Conservation (phyloP, 1,140 invertebrate genomes). For the Euwallacea similis region DNA sequence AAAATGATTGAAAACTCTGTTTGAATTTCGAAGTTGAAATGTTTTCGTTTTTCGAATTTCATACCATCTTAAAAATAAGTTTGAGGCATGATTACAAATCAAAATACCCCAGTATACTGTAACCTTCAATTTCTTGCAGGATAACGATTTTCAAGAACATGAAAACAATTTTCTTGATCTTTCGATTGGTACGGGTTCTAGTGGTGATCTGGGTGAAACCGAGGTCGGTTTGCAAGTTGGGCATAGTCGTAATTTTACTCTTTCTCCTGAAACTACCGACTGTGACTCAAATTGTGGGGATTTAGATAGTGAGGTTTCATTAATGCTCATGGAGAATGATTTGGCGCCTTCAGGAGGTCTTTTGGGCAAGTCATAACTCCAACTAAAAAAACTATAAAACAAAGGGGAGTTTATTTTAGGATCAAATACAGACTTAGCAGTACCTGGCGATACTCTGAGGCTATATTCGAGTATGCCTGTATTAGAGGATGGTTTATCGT, state of each 20-base stretch:
- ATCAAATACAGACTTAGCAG: slow-evolving; percentile 59
- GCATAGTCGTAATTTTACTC: slow-evolving; percentile 77
- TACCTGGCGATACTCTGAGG: slow-evolving; percentile 58
- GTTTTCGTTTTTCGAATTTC: too few relatives aligned
- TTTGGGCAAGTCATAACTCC: slow-evolving; percentile 41
- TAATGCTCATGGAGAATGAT: slow-evolving; percentile 73
- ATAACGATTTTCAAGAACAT: slow-evolving; percentile 59
- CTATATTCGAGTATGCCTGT: slow-evolving; percentile 81
- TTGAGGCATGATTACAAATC: too few relatives aligned
- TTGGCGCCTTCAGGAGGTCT: slow-evolving; percentile 53
- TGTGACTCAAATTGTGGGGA: slow-evolving; percentile 87
- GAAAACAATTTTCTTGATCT: slow-evolving; percentile 67
- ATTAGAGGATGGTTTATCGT: slow-evolving; percentile 91
- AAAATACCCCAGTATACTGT: too few relatives aligned
- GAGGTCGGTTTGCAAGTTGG: slow-evolving; percentile 67
- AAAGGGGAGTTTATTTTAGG: slow-evolving; percentile 48
- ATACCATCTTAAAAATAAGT: too few relatives aligned
- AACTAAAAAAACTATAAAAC: background rate
- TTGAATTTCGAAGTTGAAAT: too few relatives aligned
- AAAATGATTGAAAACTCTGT: too few relatives aligned
- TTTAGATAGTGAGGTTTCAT: slow-evolving; percentile 77
- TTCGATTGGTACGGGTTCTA: slow-evolving; percentile 67
- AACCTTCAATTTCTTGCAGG: slow-evolving; percentile 39
- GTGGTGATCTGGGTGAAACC: slow-evolving; percentile 69
- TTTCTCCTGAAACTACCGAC: slow-evolving; percentile 94